Percentiles rank a stretch among this genome's conserved stretches.
Evolutionary conservation across 1,140 invertebrate species (phyloP).

Genomic region (Onthophagus taurus): DNA sequence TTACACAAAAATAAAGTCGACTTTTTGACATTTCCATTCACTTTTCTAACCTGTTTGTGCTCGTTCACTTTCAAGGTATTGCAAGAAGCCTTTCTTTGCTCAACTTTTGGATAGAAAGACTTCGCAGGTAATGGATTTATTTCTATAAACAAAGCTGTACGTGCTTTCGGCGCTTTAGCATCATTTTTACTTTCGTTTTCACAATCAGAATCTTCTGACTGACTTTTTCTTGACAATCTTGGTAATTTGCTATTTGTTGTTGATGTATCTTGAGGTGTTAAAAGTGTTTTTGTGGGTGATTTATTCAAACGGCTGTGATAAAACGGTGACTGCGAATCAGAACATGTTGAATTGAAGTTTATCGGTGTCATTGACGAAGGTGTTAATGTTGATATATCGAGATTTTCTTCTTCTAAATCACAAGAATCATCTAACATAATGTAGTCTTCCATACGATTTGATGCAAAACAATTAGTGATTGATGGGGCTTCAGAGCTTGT

Average conservation of each 20-base stretch:
- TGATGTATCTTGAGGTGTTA: slow-evolving; percentile 43
- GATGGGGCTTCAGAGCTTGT: background rate
- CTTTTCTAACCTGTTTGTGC: background rate
- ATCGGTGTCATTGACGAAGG: too few species aligned
- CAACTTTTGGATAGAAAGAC: slow-evolving; percentile 44
- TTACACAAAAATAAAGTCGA: slow-evolving; percentile 15
- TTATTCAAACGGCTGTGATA: slow-evolving; percentile 18
- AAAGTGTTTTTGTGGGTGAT: slow-evolving; percentile 41
- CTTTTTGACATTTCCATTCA: slow-evolving; percentile 1
- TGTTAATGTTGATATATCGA: background rate
- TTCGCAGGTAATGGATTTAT: slow-evolving; percentile 39
- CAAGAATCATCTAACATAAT: slow-evolving; percentile 8
- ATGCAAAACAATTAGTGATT: background rate
- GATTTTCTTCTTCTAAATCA: slow-evolving; percentile 3
- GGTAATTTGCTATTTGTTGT: slow-evolving; percentile 23
- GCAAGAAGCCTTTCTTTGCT: background rate
- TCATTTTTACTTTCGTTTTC: too few species aligned
- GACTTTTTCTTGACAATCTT: slow-evolving; percentile 27
- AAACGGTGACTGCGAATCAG: slow-evolving; percentile 27
- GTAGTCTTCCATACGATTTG: background rate
- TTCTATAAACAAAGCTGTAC: slow-evolving; percentile 32
- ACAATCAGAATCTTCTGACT: too few species aligned
- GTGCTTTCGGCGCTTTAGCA: slow-evolving; percentile 30
- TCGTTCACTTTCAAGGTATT: too few species aligned
- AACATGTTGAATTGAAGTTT: slow-evolving; percentile 28